These are phyloP conservation scores for Ammodytes dubius DNA, from an alignment of 2,113 vertebrate species.

Conservation along the genomic window DNA sequence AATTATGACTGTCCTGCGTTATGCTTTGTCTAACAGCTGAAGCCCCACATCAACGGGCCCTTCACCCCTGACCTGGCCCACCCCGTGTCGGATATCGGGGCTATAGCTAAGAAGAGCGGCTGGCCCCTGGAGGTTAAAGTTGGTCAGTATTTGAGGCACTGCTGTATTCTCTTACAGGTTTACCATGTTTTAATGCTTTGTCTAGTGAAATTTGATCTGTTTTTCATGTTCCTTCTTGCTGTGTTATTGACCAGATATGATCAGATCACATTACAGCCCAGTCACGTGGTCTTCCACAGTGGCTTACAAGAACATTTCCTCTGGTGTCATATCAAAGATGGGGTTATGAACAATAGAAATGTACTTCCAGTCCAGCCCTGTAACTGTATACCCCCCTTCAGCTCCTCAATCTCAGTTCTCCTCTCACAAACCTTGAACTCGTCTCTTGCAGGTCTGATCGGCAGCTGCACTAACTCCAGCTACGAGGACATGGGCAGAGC, in stretches of 20 bases:
- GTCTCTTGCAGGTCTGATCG: constrained; percentile 89
- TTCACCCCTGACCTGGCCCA: constrained; percentile 96
- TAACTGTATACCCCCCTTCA: not conserved
- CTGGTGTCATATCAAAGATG: not conserved
- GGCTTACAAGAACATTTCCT: constrained; percentile 4
- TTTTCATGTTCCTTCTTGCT: constrained; percentile 13
- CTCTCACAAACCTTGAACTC: constrained; percentile 4
- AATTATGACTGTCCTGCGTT: not conserved
- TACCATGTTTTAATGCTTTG: constrained; percentile 34
- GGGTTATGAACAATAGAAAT: constrained; percentile 2
- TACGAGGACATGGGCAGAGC: constrained; percentile 97
- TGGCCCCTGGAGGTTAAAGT: constrained; percentile 97
- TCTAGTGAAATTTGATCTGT: constrained; percentile 50
- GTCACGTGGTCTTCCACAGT: constrained; percentile 11
- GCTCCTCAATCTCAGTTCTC: not conserved
- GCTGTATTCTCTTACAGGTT: constrained; percentile 18
- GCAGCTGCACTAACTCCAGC: constrained; percentile 98
- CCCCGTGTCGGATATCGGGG: constrained; percentile 90
- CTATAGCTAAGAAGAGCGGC: constrained; percentile 89
- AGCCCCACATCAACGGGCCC: constrained; percentile 96
- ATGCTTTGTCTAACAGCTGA: constrained; percentile 86
- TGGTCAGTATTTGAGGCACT: constrained; percentile 83
- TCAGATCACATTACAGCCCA: constrained; percentile 39
- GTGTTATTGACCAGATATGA: constrained; percentile 42
- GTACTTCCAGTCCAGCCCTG: not conserved